Evolutionary conservation across 2,888 invertebrate species (phyloP).

Genomic region (Nycteola revayana): DNA sequence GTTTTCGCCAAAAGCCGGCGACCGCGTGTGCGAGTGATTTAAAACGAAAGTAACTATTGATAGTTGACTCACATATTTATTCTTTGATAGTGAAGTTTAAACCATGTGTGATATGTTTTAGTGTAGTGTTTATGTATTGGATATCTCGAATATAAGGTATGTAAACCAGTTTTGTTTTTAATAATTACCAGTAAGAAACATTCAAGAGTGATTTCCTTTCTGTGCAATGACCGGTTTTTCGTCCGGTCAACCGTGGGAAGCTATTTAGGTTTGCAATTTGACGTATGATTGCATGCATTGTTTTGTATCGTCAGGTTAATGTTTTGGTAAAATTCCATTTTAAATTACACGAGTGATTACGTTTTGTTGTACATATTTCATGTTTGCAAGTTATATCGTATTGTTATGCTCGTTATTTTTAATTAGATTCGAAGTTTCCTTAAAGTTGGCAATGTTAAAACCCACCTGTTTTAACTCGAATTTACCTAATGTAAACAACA

Average conservation of each 20-base stretch:
- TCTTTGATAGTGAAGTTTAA: conserved; percentile 62
- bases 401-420: too few species aligned
- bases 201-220: conserved; percentile 67
- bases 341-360: too few species aligned
- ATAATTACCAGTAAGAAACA: conserved; percentile 49
- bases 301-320: conserved; percentile 24
- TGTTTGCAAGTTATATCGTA: too few species aligned
- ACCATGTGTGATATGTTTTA: conserved; percentile 50
- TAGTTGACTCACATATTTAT: conserved; percentile 52
- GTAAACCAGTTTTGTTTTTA: conserved; percentile 49
- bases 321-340: conserved; percentile 17
- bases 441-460: too few species aligned
- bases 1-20: conserved; percentile 35
- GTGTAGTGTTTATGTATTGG: conserved; percentile 42
- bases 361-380: too few species aligned
- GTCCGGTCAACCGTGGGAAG: conserved; percentile 75
- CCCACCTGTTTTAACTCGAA: too few species aligned
- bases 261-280: conserved; percentile 56
- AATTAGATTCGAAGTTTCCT: too few species aligned
- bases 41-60: conserved; percentile 37
- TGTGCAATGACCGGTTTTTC: conserved; percentile 73
- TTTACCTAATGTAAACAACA: too few species aligned
- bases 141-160: conserved; percentile 55
- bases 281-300: conserved; percentile 36
- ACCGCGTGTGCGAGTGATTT: conserved; percentile 50